phyloP scores from a whole-genome alignment of 2,888 invertebrate species.

The Amphipyra tragopoginis region DNA sequence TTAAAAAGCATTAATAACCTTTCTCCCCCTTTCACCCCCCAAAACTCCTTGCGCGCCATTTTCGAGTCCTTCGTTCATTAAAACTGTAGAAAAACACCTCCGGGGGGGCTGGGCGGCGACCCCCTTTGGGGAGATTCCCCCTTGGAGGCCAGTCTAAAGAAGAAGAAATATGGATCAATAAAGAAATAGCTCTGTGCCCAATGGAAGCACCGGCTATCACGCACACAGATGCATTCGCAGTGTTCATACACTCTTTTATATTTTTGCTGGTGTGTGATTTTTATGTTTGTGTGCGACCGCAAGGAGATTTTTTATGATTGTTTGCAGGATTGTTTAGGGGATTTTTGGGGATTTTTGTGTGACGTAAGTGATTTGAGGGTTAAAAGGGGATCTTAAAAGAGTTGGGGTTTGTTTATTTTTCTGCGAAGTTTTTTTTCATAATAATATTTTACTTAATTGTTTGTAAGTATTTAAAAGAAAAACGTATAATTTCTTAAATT shows the following conservation, averaged over 20 bases:
- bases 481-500: too few species aligned
- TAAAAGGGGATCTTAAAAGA: neutral
- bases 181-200: slow-evolving; percentile 89
- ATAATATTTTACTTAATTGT: too few species aligned
- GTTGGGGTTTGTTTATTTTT: slow-evolving; percentile 6
- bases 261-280: slow-evolving; percentile 55
- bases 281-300: slow-evolving; percentile 68
- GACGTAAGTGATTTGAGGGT: slow-evolving; percentile 30
- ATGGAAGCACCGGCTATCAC: slow-evolving; percentile 86
- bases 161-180: slow-evolving; percentile 91
- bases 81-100: slow-evolving; percentile 89
- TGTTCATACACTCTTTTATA: slow-evolving; percentile 62
- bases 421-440: neutral
- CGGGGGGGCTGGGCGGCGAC: slow-evolving; percentile 61
- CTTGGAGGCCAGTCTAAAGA: slow-evolving; percentile 84
- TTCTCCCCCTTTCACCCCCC: slow-evolving; percentile 71
- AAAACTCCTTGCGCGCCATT: slow-evolving; percentile 76
- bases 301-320: slow-evolving; percentile 66
- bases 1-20: slow-evolving; percentile 89
- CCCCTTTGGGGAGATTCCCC: slow-evolving; percentile 59
- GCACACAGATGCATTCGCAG: slow-evolving; percentile 71
- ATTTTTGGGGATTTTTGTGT: slow-evolving; percentile 42
- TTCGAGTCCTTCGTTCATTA: slow-evolving; percentile 86
- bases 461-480: too few species aligned
- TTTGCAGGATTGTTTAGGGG: slow-evolving; percentile 48